phyloP scores from a whole-genome alignment of 2,797 vertebrate genomes.

The Simalia tracyae region DNA sequence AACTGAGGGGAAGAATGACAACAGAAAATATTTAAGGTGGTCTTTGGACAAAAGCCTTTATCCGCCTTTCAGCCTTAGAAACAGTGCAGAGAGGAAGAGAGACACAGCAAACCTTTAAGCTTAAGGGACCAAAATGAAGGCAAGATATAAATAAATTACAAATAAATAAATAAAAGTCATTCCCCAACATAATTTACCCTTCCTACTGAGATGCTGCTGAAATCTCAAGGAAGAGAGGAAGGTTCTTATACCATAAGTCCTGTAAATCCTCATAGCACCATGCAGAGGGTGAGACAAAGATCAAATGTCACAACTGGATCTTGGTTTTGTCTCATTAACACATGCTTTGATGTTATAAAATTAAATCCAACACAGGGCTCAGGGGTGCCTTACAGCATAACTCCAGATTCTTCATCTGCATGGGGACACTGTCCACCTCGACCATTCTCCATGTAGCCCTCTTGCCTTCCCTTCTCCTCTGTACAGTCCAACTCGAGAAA shows the following conservation, averaged over 20 bases:
- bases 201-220: conserved; percentile 51
- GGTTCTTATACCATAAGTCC: conserved; percentile 65
- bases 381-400: neutral
- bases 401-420: neutral
- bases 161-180: conserved; percentile 35
- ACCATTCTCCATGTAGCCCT: fast-evolving
- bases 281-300: conserved; percentile 35
- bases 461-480: fast-evolving
- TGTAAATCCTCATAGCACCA: conserved; percentile 48
- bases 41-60: neutral
- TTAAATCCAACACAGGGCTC: neutral
- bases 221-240: conserved; percentile 47
- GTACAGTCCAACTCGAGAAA: neutral
- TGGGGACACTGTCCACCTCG: neutral
- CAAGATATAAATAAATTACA: conserved; percentile 43
- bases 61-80: neutral
- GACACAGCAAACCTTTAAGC: neutral
- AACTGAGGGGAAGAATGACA: neutral
- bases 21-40: neutral
- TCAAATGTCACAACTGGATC: conserved; percentile 49
- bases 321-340: conserved; percentile 1
- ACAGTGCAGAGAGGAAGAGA: neutral
- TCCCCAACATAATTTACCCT: conserved; percentile 58
- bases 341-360: neutral
- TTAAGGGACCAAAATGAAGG: conserved; percentile 24